Conservation (phyloP, 1,140 invertebrate genomes). For the Hyposmocoma kahamanoa region DNA sequence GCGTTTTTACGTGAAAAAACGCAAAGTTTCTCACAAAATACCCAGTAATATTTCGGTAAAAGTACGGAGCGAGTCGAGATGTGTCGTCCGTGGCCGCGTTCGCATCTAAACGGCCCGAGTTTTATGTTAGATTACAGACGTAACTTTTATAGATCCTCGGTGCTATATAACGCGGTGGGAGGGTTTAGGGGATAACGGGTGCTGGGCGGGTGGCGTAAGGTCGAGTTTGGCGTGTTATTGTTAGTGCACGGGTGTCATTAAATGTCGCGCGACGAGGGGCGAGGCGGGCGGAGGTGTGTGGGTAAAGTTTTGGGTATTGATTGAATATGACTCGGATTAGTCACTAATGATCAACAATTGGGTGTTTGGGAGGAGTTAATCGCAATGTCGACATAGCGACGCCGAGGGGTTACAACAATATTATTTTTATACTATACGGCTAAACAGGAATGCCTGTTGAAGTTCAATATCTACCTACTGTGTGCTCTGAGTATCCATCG, state of each 20-base stretch:
- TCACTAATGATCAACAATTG: conserved; percentile 70
- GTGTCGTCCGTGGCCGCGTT: conserved; percentile 71
- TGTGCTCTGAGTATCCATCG: too few relatives aligned
- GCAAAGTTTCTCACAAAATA: conserved; percentile 55
- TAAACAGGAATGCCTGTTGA: too few relatives aligned
- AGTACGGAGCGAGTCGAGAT: conserved; percentile 70
- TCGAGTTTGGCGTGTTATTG: conserved; percentile 35
- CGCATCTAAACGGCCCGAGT: conserved; percentile 73
- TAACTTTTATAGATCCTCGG: conserved; percentile 74
- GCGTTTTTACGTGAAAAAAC: conserved; percentile 45
- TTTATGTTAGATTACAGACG: conserved; percentile 74
- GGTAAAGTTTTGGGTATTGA: conserved; percentile 73
- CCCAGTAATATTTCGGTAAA: conserved; percentile 65
- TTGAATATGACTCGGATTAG: conserved; percentile 72
- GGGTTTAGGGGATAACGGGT: conserved; percentile 46
- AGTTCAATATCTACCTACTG: too few relatives aligned
- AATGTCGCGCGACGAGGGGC: conserved; percentile 69
- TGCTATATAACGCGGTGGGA: conserved; percentile 72
- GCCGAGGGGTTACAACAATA: not conserved
- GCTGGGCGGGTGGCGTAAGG: conserved; percentile 41
- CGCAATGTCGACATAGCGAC: conserved; percentile 8
- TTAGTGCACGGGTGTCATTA: conserved; percentile 70
- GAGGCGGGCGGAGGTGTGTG: conserved; percentile 61
- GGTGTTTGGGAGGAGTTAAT: conserved; percentile 37
- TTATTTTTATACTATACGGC: too few relatives aligned